A percentile compares a stretch with the other conserved stretches of the same genome.
Evolutionary conservation across 2,888 invertebrate species (phyloP).

Genomic region (Ptychoptera albimana): DNA sequence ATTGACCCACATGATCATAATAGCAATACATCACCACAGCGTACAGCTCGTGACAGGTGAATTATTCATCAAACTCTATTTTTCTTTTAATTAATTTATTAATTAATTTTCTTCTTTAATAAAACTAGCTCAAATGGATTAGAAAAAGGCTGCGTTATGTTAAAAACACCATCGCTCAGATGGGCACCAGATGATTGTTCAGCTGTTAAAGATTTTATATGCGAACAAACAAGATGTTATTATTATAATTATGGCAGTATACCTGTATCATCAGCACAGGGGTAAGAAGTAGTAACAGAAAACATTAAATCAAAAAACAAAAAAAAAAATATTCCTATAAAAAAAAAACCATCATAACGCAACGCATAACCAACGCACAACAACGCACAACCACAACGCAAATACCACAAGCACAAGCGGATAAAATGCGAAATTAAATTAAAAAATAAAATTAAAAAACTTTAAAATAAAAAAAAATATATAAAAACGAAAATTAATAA

Average conservation of each 20-base stretch:
- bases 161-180: constrained; percentile 59
- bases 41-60: constrained; percentile 52
- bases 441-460: constrained; percentile 2
- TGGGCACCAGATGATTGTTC: constrained; percentile 76
- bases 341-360: not conserved
- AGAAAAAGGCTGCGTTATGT: constrained; percentile 57
- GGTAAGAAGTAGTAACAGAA: constrained; percentile 43
- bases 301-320: constrained; percentile 4
- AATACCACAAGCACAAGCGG: constrained; percentile 7
- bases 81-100: constrained; percentile 6
- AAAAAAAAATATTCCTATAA: constrained; percentile 13
- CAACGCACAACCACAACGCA: no score
- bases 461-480: not conserved
- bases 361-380: constrained; percentile 15
- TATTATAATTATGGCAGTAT: constrained; percentile 84
- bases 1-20: constrained; percentile 43
- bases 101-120: constrained; percentile 3
- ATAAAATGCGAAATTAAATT: constrained; percentile 1
- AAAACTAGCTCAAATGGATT: constrained; percentile 40
- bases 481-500: no score
- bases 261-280: constrained; percentile 79
- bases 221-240: constrained; percentile 80
- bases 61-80: constrained; percentile 9
- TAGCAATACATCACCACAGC: constrained; percentile 62
- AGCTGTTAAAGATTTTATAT: constrained; percentile 72